phyloP scores from a whole-genome alignment of 2,113 vertebrate genomes.

The Pholis gunnellus region DNA sequence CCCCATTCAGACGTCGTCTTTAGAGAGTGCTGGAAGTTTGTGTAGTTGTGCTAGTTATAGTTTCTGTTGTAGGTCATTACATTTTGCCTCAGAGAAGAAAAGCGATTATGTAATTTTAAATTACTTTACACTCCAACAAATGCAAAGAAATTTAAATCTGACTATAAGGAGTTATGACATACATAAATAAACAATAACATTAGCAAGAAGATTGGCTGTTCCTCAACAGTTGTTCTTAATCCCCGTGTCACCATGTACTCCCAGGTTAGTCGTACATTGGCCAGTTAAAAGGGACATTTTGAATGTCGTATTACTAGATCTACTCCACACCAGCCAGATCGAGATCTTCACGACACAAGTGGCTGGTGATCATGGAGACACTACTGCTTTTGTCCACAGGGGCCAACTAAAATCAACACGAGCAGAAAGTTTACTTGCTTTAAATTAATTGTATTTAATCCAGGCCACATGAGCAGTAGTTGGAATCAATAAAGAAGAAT shows the following conservation, averaged over 20 bases:
- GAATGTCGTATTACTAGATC: too few relatives aligned
- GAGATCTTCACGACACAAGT: too few relatives aligned
- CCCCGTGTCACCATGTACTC: too few relatives aligned
- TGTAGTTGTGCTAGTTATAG: background rate
- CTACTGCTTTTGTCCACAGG: background rate
- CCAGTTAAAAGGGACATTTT: too few relatives aligned
- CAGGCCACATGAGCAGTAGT: background rate
- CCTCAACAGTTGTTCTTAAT: too few relatives aligned
- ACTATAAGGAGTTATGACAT: too few relatives aligned
- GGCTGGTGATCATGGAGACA: background rate
- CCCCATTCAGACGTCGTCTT: constrained; percentile 35
- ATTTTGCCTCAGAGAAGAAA: background rate
- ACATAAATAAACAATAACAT: background rate
- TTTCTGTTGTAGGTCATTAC: constrained; percentile 3
- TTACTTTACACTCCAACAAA: background rate
- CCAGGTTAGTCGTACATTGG: too few relatives aligned
- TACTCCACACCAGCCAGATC: too few relatives aligned
- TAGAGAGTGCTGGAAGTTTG: background rate
- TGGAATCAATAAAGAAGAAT: constrained; percentile 12
- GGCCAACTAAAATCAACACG: background rate
- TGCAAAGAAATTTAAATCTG: background rate
- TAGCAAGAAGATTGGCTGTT: too few relatives aligned
- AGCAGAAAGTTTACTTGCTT: background rate
- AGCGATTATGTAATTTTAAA: background rate
- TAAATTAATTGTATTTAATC: background rate